These are phyloP conservation scores for Pterophyllum scalare DNA, from an alignment of 2,113 vertebrate genomes.

Conservation along the genomic window DNA sequence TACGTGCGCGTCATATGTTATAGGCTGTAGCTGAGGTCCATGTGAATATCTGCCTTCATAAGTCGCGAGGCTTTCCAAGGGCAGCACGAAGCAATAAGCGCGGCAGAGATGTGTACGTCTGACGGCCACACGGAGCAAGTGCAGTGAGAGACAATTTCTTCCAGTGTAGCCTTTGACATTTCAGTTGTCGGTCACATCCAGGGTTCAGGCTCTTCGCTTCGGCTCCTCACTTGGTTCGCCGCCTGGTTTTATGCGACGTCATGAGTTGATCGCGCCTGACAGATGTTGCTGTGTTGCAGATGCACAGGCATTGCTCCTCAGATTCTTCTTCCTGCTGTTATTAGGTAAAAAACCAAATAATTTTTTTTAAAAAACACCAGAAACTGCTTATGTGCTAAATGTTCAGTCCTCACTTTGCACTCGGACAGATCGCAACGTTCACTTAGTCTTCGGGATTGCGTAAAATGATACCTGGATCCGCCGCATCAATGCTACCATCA, in stretches of 20 bases:
- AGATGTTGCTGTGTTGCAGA: constrained; percentile 63
- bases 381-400: constrained; percentile 17
- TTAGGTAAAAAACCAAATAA: background rate
- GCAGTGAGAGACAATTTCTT: constrained; percentile 26
- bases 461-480: constrained; percentile 82
- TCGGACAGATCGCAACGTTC: constrained; percentile 37
- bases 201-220: background rate
- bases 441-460: constrained; percentile 49
- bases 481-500: constrained; percentile 90
- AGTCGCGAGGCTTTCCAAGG: constrained; percentile 43
- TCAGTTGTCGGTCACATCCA: constrained; percentile 4
- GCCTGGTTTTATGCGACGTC: constrained; percentile 60
- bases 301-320: constrained; percentile 30
- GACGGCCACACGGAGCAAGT: constrained; percentile 41
- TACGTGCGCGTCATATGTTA: background rate
- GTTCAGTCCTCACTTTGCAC: constrained; percentile 23
- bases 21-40: background rate
- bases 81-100: constrained; percentile 46
- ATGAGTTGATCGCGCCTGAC: constrained; percentile 67
- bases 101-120: constrained; percentile 59
- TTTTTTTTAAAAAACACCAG: background rate
- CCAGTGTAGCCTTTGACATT: constrained; percentile 9
- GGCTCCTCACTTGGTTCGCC: constrained; percentile 7
- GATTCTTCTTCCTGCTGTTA: background rate
- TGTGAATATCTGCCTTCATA: constrained; percentile 7